phyloP scores from a whole-genome alignment of 2,797 vertebrate genomes.

The Gouania willdenowi region DNA sequence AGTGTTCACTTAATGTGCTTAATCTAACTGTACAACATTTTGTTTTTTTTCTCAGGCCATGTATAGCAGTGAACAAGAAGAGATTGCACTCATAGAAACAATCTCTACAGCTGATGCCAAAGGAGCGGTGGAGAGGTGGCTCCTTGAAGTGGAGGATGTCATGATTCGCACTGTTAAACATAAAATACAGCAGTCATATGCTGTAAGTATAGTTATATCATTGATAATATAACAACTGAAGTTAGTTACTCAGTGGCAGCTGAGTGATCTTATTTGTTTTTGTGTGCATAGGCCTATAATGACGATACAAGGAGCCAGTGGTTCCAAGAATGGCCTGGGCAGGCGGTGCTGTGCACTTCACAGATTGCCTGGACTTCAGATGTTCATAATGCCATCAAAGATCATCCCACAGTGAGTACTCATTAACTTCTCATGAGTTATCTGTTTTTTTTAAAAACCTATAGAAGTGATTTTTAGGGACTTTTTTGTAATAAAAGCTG shows the following conservation, averaged over 20 bases:
- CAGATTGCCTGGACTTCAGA: slow-evolving; percentile 96
- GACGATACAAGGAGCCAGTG: slow-evolving; percentile 82
- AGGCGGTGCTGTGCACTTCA: slow-evolving; percentile 93
- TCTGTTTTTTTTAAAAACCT: no score
- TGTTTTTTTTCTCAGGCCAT: slow-evolving; percentile 73
- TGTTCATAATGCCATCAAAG: slow-evolving; percentile 84
- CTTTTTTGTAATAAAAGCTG: no score
- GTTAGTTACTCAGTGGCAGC: not conserved
- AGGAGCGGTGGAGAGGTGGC: slow-evolving; percentile 96
- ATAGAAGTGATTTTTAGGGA: no score
- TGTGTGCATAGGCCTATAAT: slow-evolving; percentile 83
- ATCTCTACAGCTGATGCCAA: slow-evolving; percentile 91
- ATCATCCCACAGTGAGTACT: slow-evolving; percentile 76
- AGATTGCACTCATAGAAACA: slow-evolving; percentile 79
- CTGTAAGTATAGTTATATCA: not conserved
- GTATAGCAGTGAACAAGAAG: slow-evolving; percentile 92
- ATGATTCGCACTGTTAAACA: slow-evolving; percentile 89
- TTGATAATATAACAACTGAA: not conserved
- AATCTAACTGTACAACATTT: no score
- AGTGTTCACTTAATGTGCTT: no score
- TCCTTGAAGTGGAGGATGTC: slow-evolving; percentile 91
- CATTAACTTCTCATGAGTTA: no score
- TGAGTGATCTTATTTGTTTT: slow-evolving; percentile 10
- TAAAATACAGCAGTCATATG: slow-evolving; percentile 81
- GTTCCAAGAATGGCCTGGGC: slow-evolving; percentile 96